These are phyloP conservation scores for Lucilia sericata DNA, from an alignment of 1,140 invertebrate genomes.

Conservation along the genomic window DNA sequence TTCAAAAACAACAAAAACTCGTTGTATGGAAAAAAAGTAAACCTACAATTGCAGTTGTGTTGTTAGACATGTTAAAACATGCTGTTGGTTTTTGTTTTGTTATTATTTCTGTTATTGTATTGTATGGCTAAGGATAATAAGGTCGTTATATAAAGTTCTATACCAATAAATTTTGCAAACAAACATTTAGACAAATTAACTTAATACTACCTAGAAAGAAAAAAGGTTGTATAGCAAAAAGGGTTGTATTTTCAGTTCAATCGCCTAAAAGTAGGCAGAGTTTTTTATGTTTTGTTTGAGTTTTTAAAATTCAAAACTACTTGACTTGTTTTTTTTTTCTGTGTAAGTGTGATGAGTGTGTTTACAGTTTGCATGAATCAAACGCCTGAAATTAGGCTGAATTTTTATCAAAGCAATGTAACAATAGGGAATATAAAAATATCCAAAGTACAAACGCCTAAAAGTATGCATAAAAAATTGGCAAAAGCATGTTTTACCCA, in stretches of 20 bases:
- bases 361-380: not conserved
- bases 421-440: not conserved
- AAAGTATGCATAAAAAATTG: slow-evolving; percentile 10
- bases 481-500: not conserved
- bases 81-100: not conserved
- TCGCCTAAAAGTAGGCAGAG: slow-evolving; percentile 17
- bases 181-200: slow-evolving; percentile 22
- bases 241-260: not conserved
- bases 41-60: slow-evolving; percentile 30
- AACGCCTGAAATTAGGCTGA: not conserved
- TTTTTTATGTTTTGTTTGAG: not conserved
- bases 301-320: not conserved
- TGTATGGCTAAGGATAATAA: slow-evolving; percentile 37
- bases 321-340: not conserved
- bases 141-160: slow-evolving; percentile 38
- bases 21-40: not conserved
- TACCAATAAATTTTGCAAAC: slow-evolving; percentile 14
- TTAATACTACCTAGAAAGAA: not conserved
- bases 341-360: not conserved
- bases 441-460: not conserved
- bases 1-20: not conserved
- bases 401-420: not conserved
- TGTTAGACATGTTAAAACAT: slow-evolving; percentile 31
- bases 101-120: not conserved
- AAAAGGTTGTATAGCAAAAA: not conserved